These are phyloP conservation scores for Epizoanthus scotinus DNA, from an alignment of 92 coral and sea anemone genomes.

Conservation along the genomic window DNA sequence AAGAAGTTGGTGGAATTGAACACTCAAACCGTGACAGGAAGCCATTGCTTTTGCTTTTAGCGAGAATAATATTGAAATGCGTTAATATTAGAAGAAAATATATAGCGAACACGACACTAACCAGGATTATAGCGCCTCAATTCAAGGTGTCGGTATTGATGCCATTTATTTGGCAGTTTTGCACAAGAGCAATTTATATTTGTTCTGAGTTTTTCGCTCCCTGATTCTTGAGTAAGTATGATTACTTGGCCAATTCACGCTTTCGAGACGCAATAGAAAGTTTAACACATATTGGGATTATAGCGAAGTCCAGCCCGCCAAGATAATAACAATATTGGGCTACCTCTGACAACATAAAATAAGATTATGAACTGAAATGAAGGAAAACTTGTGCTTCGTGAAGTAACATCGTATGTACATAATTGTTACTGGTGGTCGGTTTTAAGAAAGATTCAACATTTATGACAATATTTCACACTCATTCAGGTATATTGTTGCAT, in stretches of 20 bases:
- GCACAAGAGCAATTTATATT: not conserved
- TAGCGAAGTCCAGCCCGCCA: not conserved
- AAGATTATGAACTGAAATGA: too few species aligned
- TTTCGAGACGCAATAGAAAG: too few species aligned
- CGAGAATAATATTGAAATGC: not conserved
- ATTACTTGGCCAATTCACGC: not conserved
- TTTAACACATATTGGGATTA: not conserved
- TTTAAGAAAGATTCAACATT: not conserved
- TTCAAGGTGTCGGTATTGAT: not conserved
- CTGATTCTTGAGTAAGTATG: not conserved
- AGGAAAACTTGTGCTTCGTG: not conserved
- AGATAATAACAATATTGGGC: not conserved
- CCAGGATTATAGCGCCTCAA: not conserved
- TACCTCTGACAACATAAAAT: not conserved
- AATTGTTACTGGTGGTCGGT: not conserved
- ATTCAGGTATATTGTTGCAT: not conserved
- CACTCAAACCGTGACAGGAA: not conserved
- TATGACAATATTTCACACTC: not conserved
- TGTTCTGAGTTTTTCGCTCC: not conserved
- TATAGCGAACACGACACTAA: not conserved
- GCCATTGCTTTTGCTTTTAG: not conserved
- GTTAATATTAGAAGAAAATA: not conserved
- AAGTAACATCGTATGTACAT: not conserved
- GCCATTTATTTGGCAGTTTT: not conserved
- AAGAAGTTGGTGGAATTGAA: too few species aligned